phyloP scores from a whole-genome alignment of 2,888 invertebrate species.

The Drosophila ezoana region DNA sequence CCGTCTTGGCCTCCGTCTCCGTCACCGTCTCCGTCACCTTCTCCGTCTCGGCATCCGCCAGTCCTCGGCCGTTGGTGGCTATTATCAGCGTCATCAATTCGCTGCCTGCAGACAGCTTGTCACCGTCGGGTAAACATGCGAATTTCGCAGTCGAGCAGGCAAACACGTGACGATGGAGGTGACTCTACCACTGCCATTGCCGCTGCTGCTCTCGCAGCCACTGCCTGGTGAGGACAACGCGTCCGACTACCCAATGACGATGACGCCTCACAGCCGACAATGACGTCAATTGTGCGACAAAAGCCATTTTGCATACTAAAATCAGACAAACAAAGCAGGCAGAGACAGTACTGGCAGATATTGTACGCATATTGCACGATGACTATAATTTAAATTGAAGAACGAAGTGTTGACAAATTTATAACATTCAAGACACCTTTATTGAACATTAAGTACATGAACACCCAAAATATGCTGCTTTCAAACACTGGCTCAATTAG shows the following conservation, averaged over 20 bases:
- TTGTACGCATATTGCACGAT: conserved; percentile 25
- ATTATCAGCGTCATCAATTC: conserved; percentile 79
- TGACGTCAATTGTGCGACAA: conserved; percentile 73
- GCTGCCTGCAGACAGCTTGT: conserved; percentile 80
- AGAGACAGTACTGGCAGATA: conserved; percentile 10
- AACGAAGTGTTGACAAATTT: conserved; percentile 50
- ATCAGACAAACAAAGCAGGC: conserved; percentile 40
- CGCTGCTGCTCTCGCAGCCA: not conserved
- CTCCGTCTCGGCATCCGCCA: not conserved
- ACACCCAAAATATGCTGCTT: not conserved
- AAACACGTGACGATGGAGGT: conserved; percentile 74
- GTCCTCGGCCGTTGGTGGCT: conserved; percentile 38
- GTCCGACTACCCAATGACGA: conserved; percentile 41
- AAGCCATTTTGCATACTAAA: conserved; percentile 81
- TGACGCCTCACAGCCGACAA: conserved; percentile 58
- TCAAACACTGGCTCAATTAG: conserved; percentile 22
- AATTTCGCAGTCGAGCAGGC: conserved; percentile 82
- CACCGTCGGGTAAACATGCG: conserved; percentile 79
- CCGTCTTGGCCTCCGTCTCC: conserved; percentile 38
- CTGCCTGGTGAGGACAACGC: conserved; percentile 41
- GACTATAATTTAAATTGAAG: conserved; percentile 44
- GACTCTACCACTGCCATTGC: conserved; percentile 12
- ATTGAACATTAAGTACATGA: conserved; percentile 27
- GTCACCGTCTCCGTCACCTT: conserved; percentile 9
- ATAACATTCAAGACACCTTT: conserved; percentile 44